These are phyloP conservation scores for Coptotermes formosanus DNA, from an alignment of 1,140 invertebrate species.

Conservation along the genomic window DNA sequence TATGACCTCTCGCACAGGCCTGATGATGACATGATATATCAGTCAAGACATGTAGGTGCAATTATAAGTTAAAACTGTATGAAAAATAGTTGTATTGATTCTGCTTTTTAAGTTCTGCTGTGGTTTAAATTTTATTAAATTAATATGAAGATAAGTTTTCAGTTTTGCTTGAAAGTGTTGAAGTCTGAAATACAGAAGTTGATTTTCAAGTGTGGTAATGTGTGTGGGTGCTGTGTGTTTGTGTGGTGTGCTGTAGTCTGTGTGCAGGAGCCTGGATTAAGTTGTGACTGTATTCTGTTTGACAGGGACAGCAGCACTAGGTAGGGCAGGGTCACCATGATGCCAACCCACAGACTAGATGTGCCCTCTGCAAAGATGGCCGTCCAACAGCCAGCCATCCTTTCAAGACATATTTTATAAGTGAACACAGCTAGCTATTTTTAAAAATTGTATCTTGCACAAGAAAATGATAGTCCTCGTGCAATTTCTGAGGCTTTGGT, in stretches of 20 bases:
- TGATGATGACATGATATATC: too few species aligned
- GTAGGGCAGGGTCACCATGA: neutral
- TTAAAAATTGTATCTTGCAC: neutral
- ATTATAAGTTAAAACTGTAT: too few species aligned
- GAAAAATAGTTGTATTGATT: too few species aligned
- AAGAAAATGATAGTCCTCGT: neutral
- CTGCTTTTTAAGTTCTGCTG: too few species aligned
- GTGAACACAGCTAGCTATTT: conserved; percentile 15
- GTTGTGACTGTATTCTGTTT: neutral
- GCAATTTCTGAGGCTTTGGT: neutral
- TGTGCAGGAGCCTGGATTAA: neutral
- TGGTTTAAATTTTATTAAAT: too few species aligned
- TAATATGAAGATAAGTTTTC: too few species aligned
- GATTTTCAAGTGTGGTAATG: neutral
- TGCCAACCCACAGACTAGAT: neutral
- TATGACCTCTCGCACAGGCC: too few species aligned
- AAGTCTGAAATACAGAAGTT: neutral
- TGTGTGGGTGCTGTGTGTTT: neutral
- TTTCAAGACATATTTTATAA: neutral
- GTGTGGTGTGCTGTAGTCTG: neutral
- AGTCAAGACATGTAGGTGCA: too few species aligned
- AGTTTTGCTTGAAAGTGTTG: too few species aligned
- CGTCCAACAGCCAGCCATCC: conserved; percentile 5
- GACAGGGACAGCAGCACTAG: conserved; percentile 4
- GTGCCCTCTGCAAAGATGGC: neutral